Conservation (phyloP, 2,113 vertebrate genomes). For the Brienomyrus longianalis region DNA sequence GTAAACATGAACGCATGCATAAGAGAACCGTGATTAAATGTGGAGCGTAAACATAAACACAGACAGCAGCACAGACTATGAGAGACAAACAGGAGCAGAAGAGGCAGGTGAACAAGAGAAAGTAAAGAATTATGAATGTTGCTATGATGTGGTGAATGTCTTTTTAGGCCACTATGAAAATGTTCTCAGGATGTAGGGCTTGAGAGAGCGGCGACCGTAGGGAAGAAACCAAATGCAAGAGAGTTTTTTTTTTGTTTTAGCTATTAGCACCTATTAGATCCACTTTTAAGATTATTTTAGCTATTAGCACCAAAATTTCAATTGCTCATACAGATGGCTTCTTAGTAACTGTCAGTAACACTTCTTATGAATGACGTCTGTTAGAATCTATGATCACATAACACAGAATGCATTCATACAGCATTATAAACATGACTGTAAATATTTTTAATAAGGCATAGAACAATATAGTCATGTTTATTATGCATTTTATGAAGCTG, state of each 20-base stretch:
- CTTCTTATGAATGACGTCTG: not conserved
- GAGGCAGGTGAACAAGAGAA: not conserved
- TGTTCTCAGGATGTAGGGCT: not conserved
- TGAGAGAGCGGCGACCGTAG: not conserved
- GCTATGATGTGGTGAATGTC: not conserved
- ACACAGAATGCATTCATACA: not conserved
- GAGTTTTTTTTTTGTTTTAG: not conserved
- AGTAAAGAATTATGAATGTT: not conserved
- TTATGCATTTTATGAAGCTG: not conserved
- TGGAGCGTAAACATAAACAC: not conserved
- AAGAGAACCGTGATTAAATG: not conserved
- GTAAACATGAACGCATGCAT: not conserved
- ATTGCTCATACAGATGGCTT: not conserved
- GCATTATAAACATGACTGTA: not conserved
- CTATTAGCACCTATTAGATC: not conserved
- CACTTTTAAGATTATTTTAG: not conserved
- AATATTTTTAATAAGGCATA: not conserved
- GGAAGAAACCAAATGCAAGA: not conserved
- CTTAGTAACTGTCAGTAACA: not conserved
- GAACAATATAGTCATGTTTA: not conserved
- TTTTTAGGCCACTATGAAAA: not conserved
- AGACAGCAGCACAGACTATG: not conserved
- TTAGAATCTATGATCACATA: not conserved
- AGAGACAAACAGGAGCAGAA: not conserved
- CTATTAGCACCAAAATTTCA: not conserved